Percentiles rank a stretch among this genome's conserved stretches.
phyloP scores from a whole-genome alignment of 2,797 vertebrate genomes.

The Ctenosaura bakeri region DNA sequence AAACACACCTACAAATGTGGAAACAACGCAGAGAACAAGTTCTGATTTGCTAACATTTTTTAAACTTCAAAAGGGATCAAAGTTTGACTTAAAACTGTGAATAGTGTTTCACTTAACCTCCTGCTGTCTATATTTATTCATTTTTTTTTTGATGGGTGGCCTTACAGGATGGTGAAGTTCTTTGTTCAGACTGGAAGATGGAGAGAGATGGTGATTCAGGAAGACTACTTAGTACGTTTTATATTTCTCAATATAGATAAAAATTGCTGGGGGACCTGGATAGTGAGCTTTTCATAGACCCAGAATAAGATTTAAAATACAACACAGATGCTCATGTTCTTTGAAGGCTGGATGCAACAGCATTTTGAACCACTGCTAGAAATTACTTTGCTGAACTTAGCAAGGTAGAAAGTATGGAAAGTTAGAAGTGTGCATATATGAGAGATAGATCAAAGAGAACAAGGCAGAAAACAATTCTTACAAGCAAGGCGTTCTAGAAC shows the following conservation, averaged over 20 bases:
- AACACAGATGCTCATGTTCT: not conserved
- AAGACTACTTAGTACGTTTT: constrained; percentile 84
- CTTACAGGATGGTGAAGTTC: constrained; percentile 90
- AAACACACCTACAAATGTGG: constrained; percentile 25
- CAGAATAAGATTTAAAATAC: constrained; percentile 23
- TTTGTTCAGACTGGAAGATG: constrained; percentile 91
- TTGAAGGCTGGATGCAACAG: not conserved
- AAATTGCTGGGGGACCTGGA: not conserved
- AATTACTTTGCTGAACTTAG: not conserved
- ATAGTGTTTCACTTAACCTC: constrained; percentile 2
- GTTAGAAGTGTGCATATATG: no score
- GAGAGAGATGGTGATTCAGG: constrained; percentile 83
- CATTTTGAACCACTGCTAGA: not conserved
- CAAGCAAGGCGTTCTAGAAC: not conserved
- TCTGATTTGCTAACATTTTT: constrained; percentile 30
- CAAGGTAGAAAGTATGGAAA: not conserved
- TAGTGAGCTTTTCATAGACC: not conserved
- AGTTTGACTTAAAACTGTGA: not conserved
- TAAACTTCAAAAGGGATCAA: constrained; percentile 25
- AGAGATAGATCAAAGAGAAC: not conserved
- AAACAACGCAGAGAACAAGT: not conserved
- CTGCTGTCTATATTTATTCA: constrained; percentile 26
- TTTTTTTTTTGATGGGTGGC: constrained; percentile 46
- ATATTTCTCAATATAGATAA: not conserved
- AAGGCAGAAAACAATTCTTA: not conserved